These are phyloP conservation scores for Corvus cornix DNA, from an alignment of 2,113 vertebrate genomes.

Conservation along the genomic window DNA sequence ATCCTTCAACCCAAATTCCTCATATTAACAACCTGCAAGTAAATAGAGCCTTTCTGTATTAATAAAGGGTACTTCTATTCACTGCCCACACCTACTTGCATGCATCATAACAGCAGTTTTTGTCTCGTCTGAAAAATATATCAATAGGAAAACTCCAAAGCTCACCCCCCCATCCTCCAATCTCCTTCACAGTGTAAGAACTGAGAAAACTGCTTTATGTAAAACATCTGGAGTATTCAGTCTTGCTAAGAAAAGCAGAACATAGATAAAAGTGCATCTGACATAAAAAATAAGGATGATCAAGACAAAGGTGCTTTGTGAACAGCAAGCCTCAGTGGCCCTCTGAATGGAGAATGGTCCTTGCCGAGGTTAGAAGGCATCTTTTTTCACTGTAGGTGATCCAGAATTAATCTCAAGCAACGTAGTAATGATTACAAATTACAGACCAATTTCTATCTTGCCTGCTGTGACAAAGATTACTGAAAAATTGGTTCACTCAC, in stretches of 20 bases:
- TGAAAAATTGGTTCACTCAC: slow-evolving; percentile 63
- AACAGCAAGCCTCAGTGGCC: slow-evolving; percentile 21
- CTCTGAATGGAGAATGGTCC: slow-evolving; percentile 27
- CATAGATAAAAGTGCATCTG: slow-evolving; percentile 36
- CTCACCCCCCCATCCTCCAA: not conserved
- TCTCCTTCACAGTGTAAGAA: not conserved
- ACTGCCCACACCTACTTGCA: not conserved
- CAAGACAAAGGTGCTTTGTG: slow-evolving; percentile 42
- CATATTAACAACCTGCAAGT: not conserved
- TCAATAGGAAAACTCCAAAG: slow-evolving; percentile 16
- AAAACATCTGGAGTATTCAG: slow-evolving; percentile 1
- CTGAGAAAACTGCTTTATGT: not conserved
- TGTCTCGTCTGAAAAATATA: not conserved
- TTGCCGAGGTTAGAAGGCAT: slow-evolving; percentile 28
- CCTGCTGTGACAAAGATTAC: slow-evolving; percentile 68
- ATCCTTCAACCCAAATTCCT: not conserved
- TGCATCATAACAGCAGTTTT: not conserved
- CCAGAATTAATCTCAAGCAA: slow-evolving; percentile 65
- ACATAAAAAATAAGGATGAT: slow-evolving; percentile 21
- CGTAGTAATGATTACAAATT: slow-evolving; percentile 70
- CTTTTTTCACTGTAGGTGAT: slow-evolving; percentile 56
- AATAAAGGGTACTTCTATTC: slow-evolving; percentile 17
- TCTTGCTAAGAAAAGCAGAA: slow-evolving; percentile 23
- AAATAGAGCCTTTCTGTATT: not conserved
- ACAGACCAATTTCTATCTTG: slow-evolving; percentile 58